phyloP scores from a whole-genome alignment of 2,113 vertebrate species.

The Mirza zaza region DNA sequence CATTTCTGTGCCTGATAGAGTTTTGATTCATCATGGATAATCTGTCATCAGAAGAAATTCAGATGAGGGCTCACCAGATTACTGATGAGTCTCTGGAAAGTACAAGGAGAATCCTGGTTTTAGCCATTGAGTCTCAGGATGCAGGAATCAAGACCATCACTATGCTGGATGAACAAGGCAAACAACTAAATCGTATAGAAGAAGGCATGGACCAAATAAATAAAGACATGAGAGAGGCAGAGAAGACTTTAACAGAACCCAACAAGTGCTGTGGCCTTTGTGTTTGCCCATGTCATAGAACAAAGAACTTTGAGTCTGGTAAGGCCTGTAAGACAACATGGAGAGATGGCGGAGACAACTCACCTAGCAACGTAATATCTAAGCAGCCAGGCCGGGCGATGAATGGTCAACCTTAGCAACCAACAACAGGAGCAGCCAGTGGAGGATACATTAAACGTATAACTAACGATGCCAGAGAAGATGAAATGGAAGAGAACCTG shows the following conservation, averaged over 20 bases:
- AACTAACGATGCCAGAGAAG: constrained; percentile 96
- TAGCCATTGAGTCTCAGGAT: constrained; percentile 94
- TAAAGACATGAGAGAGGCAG: constrained; percentile 95
- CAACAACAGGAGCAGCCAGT: constrained; percentile 71
- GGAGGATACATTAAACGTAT: constrained; percentile 92
- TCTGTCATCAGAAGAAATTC: constrained; percentile 91
- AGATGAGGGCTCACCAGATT: constrained; percentile 91
- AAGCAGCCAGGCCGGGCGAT: constrained; percentile 87
- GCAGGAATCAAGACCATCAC: constrained; percentile 92
- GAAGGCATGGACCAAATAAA: constrained; percentile 98
- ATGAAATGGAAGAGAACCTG: constrained; percentile 99
- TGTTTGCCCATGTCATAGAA: constrained; percentile 94
- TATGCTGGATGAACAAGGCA: constrained; percentile 96
- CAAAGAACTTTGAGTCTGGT: constrained; percentile 91
- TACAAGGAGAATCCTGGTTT: constrained; percentile 94
- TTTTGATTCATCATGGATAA: constrained; percentile 90
- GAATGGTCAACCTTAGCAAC: constrained; percentile 86
- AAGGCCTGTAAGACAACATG: constrained; percentile 92
- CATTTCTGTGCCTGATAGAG: background rate
- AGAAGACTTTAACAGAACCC: constrained; percentile 96
- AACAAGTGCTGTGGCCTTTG: constrained; percentile 97
- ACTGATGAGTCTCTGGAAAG: constrained; percentile 99
- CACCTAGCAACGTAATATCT: constrained; percentile 85
- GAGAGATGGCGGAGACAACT: constrained; percentile 84
- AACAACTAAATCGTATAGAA: constrained; percentile 93